These are phyloP conservation scores for Cyrtorhinus lividipennis DNA, from an alignment of 1,140 invertebrate genomes.

Conservation along the genomic window DNA sequence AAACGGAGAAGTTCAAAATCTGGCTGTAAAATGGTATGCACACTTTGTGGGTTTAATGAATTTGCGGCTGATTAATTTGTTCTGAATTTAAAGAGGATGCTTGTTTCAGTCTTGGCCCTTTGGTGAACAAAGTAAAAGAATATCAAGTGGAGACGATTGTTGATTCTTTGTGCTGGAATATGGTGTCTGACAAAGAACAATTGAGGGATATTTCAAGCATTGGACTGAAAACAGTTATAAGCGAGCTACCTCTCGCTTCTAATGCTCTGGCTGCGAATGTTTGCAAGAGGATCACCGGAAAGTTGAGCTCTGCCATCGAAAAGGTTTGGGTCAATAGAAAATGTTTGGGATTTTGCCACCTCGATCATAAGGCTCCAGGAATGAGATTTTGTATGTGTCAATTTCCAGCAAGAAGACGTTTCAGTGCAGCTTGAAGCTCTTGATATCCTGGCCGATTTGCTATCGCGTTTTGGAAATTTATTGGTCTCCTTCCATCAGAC, in stretches of 20 bases:
- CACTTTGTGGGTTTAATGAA: too few species aligned
- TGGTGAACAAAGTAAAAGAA: conserved; percentile 97
- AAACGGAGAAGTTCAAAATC: conserved; percentile 98
- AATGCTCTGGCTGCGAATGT: conserved; percentile 80
- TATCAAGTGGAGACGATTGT: conserved; percentile 94
- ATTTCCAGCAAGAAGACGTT: conserved; percentile 77
- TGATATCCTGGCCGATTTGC: conserved; percentile 86
- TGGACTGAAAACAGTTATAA: conserved; percentile 93
- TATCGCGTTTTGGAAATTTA: conserved; percentile 83
- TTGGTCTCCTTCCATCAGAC: conserved; percentile 73
- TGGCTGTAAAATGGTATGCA: conserved; percentile 98
- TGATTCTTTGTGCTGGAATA: conserved; percentile 89
- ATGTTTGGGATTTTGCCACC: too few species aligned
- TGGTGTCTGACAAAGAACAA: conserved; percentile 95
- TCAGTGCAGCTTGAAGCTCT: conserved; percentile 93
- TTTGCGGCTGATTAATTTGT: too few species aligned
- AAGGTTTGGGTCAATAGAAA: too few species aligned
- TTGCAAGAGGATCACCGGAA: conserved; percentile 84
- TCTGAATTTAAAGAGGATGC: too few species aligned
- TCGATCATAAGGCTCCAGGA: too few species aligned
- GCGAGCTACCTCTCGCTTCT: conserved; percentile 79
- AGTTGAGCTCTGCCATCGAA: conserved; percentile 79
- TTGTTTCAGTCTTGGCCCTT: conserved; percentile 82
- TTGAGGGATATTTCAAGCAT: conserved; percentile 95
- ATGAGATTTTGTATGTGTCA: too few species aligned